Conservation (phyloP, 2,113 vertebrate species). For the Pseudolaguvia tuberculata region DNA sequence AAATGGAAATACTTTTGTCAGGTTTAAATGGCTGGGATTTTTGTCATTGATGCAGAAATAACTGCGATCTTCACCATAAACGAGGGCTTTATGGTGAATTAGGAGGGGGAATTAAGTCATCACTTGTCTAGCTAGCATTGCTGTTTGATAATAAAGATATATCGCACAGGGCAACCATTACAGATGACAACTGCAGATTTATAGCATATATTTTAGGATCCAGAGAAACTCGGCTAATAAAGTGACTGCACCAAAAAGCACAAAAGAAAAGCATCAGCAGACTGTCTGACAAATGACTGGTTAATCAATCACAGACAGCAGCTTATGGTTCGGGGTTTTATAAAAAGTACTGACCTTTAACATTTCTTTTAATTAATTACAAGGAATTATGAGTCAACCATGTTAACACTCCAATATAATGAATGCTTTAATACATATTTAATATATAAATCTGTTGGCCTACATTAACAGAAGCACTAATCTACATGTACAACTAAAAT, state of each 20-base stretch:
- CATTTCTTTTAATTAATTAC: neutral
- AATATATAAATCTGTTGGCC: neutral
- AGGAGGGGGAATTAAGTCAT: conserved; percentile 45
- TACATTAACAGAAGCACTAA: too few relatives aligned
- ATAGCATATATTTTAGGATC: conserved; percentile 22
- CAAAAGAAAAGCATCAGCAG: conserved; percentile 5
- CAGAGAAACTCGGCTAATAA: conserved; percentile 34
- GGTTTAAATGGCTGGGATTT: conserved; percentile 31
- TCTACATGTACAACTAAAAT: too few relatives aligned
- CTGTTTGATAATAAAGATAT: conserved; percentile 46
- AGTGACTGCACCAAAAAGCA: conserved; percentile 21
- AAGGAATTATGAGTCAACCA: neutral
- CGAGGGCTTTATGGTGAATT: conserved; percentile 44
- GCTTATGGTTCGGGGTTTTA: neutral
- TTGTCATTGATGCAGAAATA: conserved; percentile 32
- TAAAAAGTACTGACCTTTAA: neutral
- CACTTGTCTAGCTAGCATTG: conserved; percentile 45
- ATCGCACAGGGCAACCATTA: conserved; percentile 31
- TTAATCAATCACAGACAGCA: conserved; percentile 7
- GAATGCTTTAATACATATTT: neutral
- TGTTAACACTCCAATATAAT: neutral
- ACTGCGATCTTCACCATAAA: conserved; percentile 34
- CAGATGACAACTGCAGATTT: conserved; percentile 33
- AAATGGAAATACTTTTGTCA: conserved; percentile 12
- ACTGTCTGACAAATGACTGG: neutral